phyloP scores from a whole-genome alignment of 2,797 vertebrate species.

The Vultur gryphus region DNA sequence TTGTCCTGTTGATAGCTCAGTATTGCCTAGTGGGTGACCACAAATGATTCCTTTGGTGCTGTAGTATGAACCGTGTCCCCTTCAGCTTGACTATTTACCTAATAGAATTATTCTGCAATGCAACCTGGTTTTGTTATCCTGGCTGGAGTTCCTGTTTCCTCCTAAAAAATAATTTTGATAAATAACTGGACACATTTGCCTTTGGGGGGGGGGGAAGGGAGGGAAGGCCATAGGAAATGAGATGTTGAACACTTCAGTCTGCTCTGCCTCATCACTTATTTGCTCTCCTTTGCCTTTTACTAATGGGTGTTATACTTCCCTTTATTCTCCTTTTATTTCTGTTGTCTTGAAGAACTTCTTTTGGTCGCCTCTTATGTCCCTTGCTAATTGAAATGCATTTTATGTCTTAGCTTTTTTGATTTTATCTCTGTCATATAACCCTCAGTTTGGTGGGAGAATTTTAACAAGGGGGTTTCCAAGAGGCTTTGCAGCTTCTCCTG shows the following conservation, averaged over 20 bases:
- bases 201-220: accelerated
- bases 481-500: constrained; percentile 25
- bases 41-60: background rate
- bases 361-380: background rate
- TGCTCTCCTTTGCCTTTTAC: background rate
- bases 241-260: background rate
- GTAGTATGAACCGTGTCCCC: background rate
- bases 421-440: constrained; percentile 12
- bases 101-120: background rate
- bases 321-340: background rate
- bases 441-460: constrained; percentile 27
- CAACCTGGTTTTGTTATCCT: background rate
- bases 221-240: background rate
- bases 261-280: background rate
- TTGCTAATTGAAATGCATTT: background rate
- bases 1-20: background rate
- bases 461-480: constrained; percentile 38
- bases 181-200: background rate
- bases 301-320: background rate
- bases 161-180: background rate
- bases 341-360: background rate
- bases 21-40: background rate
- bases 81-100: background rate
- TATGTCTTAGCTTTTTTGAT: background rate
- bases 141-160: background rate